These are phyloP conservation scores for Caenorhabditis briggsae DNA, from an alignment of 1,140 invertebrate genomes.

Conservation along the genomic window DNA sequence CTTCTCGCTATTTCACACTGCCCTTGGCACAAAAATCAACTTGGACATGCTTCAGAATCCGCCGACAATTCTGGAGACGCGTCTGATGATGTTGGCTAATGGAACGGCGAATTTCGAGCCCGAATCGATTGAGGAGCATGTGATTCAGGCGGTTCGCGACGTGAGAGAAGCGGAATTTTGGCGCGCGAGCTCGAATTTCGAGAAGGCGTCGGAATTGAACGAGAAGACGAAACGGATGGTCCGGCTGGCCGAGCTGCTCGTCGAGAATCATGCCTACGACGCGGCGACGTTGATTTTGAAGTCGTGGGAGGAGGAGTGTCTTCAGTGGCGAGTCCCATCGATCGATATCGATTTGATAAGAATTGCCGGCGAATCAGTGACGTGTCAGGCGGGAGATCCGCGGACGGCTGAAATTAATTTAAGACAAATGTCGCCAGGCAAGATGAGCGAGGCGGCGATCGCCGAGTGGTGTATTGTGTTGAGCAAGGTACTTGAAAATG, in stretches of 20 bases:
- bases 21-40: background rate
- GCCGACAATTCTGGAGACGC: background rate
- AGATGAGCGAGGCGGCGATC: slow-evolving; percentile 2
- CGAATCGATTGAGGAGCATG: slow-evolving; percentile 21
- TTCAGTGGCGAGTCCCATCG: background rate
- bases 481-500: background rate
- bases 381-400: slow-evolving; percentile 3
- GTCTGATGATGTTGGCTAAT: slow-evolving; percentile 9
- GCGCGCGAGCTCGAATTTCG: background rate
- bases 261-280: slow-evolving; percentile 4
- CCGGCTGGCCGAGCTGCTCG: background rate
- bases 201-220: background rate
- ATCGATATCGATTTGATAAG: slow-evolving; percentile 21
- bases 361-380: background rate
- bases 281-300: background rate
- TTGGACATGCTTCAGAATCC: background rate
- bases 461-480: background rate
- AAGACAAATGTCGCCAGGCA: background rate
- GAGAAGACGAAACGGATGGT: background rate
- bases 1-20: background rate
- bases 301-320: slow-evolving; percentile 13
- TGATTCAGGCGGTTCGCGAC: background rate
- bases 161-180: background rate
- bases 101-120: background rate
- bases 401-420: slow-evolving; percentile 3